Conservation (phyloP, 2,888 invertebrate genomes). For the Cephus sareptanus region DNA sequence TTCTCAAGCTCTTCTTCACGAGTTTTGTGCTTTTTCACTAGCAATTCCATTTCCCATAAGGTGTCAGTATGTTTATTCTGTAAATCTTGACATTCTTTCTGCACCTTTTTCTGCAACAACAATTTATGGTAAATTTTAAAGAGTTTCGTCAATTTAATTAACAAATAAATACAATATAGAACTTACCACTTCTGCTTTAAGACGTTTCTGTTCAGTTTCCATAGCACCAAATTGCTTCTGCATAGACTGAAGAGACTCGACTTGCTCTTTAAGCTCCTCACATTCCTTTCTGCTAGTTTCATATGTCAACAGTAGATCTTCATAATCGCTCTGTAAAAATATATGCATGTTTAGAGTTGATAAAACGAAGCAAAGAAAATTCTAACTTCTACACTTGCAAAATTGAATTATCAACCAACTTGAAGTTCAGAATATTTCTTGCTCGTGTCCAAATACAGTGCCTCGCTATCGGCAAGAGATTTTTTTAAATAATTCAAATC, state of each 20-base stretch:
- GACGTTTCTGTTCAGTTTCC: slow-evolving; percentile 29
- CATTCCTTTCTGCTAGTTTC: background rate
- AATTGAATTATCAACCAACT: slow-evolving; percentile 7
- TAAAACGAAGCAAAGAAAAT: background rate
- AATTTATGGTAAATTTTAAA: background rate
- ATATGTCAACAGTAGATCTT: background rate
- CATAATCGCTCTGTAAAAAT: background rate
- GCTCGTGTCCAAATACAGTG: slow-evolving; percentile 27
- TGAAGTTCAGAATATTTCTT: slow-evolving; percentile 38
- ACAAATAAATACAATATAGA: background rate
- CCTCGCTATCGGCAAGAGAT: slow-evolving; percentile 30
- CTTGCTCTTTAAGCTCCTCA: slow-evolving; percentile 20
- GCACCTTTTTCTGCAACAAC: background rate
- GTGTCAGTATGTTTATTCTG: slow-evolving; percentile 63
- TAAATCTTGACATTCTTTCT: slow-evolving; percentile 41
- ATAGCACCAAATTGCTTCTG: slow-evolving; percentile 23
- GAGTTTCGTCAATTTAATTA: background rate
- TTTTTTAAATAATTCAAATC: slow-evolving; percentile 18
- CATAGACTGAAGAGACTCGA: slow-evolving; percentile 25
- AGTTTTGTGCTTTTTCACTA: slow-evolving; percentile 68
- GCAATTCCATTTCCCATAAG: slow-evolving; percentile 69
- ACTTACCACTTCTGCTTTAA: slow-evolving; percentile 25
- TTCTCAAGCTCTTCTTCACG: slow-evolving; percentile 68
- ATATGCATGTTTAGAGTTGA: background rate
- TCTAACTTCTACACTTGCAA: too few species aligned